Evolutionary conservation across 2,888 invertebrate species (phyloP).

Genomic region (Lypha dubia): DNA sequence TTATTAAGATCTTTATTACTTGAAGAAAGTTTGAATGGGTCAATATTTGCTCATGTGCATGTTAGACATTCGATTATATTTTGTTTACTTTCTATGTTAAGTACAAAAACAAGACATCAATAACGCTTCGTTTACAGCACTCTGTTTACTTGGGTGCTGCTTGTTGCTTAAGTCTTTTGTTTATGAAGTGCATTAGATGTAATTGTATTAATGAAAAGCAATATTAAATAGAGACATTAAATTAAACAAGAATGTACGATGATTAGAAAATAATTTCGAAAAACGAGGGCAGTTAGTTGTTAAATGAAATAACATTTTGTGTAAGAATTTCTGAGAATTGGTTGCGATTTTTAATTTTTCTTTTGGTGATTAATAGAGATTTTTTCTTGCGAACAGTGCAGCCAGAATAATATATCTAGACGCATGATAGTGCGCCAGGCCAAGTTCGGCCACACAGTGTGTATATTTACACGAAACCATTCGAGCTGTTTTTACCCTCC

Average conservation of each 20-base stretch:
- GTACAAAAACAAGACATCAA: not conserved
- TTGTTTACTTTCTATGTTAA: slow-evolving; percentile 7
- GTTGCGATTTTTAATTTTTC: too few relatives aligned
- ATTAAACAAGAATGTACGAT: slow-evolving; percentile 1
- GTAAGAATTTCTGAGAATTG: too few relatives aligned
- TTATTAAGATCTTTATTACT: slow-evolving; percentile 31
- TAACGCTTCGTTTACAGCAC: not conserved
- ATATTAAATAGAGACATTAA: slow-evolving; percentile 26
- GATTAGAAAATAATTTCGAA: not conserved
- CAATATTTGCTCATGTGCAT: slow-evolving; percentile 59
- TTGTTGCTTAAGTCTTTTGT: slow-evolving; percentile 51
- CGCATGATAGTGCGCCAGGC: too few relatives aligned
- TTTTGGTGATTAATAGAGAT: too few relatives aligned
- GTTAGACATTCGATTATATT: not conserved
- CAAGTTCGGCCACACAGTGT: too few relatives aligned
- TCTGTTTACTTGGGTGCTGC: slow-evolving; percentile 11
- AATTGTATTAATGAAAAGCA: slow-evolving; percentile 8
- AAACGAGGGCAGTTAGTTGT: not conserved
- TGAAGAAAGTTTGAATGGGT: slow-evolving; percentile 57
- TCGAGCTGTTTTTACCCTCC: too few relatives aligned
- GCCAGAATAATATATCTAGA: too few relatives aligned
- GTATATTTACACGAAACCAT: too few relatives aligned
- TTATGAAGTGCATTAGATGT: slow-evolving; percentile 17
- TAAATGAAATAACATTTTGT: too few relatives aligned
- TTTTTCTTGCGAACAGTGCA: too few relatives aligned